These are phyloP conservation scores for Nebria brevicollis DNA, from an alignment of 2,888 invertebrate species.

Conservation along the genomic window DNA sequence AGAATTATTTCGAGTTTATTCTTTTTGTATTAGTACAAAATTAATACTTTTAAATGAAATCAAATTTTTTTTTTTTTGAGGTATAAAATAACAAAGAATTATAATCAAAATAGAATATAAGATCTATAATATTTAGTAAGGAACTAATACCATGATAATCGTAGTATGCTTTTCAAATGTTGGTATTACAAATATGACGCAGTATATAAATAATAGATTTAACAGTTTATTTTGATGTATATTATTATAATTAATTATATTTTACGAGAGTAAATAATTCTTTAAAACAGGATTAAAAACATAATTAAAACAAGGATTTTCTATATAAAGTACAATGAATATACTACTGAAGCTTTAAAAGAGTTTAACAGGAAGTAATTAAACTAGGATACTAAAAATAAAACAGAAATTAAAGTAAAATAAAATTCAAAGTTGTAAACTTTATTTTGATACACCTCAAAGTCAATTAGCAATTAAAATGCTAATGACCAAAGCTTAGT, in stretches of 20 bases:
- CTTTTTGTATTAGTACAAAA: too few relatives aligned
- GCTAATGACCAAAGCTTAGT: slow-evolving; percentile 30
- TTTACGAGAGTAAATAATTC: not conserved
- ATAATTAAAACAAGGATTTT: not conserved
- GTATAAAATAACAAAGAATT: too few relatives aligned
- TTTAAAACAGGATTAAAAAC: not conserved
- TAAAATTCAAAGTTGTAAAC: slow-evolving; percentile 34
- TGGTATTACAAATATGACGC: too few relatives aligned
- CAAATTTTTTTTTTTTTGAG: too few relatives aligned
- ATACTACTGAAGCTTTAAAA: not conserved
- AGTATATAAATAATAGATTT: too few relatives aligned
- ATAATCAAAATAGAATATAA: too few relatives aligned
- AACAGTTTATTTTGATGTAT: too few relatives aligned
- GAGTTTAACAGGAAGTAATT: not conserved
- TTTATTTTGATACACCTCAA: slow-evolving; percentile 37
- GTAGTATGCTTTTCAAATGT: too few relatives aligned
- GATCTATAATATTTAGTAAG: too few relatives aligned
- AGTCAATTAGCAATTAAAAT: slow-evolving; percentile 44
- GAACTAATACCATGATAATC: too few relatives aligned
- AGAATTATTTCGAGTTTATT: too few relatives aligned
- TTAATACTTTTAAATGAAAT: too few relatives aligned
- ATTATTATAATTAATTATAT: not conserved
- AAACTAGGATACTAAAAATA: slow-evolving; percentile 34
- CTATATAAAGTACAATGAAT: not conserved
- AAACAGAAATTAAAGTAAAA: slow-evolving; percentile 37